Evolutionary conservation across 2,113 vertebrate species (phyloP), one percentile per base, ranked within the genome.

Genomic region (Pterophyllum scalare): DNA sequence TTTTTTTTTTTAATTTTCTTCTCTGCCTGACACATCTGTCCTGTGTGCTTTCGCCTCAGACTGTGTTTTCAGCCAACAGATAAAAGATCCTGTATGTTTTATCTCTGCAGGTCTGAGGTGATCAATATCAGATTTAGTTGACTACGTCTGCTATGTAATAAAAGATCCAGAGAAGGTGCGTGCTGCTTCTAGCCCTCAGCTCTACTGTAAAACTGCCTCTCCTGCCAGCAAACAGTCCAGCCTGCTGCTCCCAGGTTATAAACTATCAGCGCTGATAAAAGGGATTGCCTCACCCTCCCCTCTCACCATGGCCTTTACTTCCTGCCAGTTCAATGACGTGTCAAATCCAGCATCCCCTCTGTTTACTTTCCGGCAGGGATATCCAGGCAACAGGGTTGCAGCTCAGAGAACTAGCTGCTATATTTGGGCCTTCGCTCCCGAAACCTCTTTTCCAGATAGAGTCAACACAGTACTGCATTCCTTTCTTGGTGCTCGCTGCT

Each of bases 401-500:
- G 79, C 89, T 87, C 75, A 40, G 49, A 3, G 87, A 38, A 20
- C 80, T 13, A 79, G 92, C 94, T 81, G 89, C 96, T 97, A 96
- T 96, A 96, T 96, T 96, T 96, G 96, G 96, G 86, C 81, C 75
- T 89, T 40, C 59, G 60, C 88, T 91, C 80, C 75, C 80, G 89
- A 87, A 92, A 92, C 87, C 88, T 84, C 76, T 88, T 84, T 56
- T 75, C 86, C 86, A 85, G 90, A 90, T 87, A 59, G 83, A 87
- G 84, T 84, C 79, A 62, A 80, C 79, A 75, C 56, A 6, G 75
- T 74, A 3, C 74, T 0, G 86, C 86, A 91, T 93, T 93, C 95
- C 95, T 95, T 95, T 94, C 94, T 94, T 90, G 95, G 96, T 88
- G 83, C 90, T 92, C 80, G 54, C 85, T 43, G 82, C 67, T 61